Evolutionary conservation across 2,797 vertebrate species (phyloP).

Genomic region (Ptychobarbus kaznakovi): DNA sequence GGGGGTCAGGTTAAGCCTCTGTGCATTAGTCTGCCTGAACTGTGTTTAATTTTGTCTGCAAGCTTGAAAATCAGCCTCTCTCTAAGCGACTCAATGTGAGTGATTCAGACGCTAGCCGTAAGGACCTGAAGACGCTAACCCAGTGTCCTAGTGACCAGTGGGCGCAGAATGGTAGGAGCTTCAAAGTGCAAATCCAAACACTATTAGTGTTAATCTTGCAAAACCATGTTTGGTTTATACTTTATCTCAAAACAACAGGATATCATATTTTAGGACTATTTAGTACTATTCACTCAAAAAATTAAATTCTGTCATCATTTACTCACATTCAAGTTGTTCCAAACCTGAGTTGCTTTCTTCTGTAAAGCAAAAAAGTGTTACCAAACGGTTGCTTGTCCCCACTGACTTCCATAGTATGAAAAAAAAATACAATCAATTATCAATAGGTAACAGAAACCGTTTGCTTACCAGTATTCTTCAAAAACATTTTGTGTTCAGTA

Average conservation of each 20-base stretch:
- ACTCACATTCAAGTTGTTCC: neutral
- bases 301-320: neutral
- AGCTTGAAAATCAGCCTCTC: conserved; percentile 19
- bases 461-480: neutral
- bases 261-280: neutral
- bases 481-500: neutral
- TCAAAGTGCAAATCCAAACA: conserved; percentile 21
- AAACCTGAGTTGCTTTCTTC: neutral
- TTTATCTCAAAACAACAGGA: neutral
- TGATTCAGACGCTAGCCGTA: conserved; percentile 7
- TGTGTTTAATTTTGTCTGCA: conserved; percentile 10
- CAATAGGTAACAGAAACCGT: neutral
- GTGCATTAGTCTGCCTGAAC: conserved; percentile 24
- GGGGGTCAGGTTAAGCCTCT: conserved; percentile 24
- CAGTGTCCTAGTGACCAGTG: neutral
- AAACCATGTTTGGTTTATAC: neutral
- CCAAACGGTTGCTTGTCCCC: neutral
- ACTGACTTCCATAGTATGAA: neutral
- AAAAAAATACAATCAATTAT: neutral
- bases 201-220: conserved; percentile 35
- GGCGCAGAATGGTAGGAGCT: conserved; percentile 29
- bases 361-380: neutral
- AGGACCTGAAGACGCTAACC: conserved; percentile 13
- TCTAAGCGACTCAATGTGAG: neutral
- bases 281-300: neutral